phyloP scores from a whole-genome alignment of 2,797 vertebrate species.

The Hapalemur alaotrensis region DNA sequence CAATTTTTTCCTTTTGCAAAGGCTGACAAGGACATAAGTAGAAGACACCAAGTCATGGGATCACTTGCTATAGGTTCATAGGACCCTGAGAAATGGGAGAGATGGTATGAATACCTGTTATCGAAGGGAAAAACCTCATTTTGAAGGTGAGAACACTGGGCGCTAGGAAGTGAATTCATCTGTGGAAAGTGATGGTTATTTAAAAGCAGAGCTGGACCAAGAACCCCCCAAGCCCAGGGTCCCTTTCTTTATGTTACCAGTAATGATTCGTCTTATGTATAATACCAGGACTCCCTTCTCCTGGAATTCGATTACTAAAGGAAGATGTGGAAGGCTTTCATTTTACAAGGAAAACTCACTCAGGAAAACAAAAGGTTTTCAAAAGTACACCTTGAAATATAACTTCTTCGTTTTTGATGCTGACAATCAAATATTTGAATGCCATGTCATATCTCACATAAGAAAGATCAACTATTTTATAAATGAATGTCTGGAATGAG shows the following conservation, averaged over 20 bases:
- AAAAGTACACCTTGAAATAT: not conserved
- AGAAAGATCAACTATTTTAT: not conserved
- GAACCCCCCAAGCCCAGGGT: no score
- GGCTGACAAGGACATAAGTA: no score
- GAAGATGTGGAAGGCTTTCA: not conserved
- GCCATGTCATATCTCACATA: not conserved
- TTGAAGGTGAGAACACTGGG: not conserved
- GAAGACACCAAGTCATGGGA: no score
- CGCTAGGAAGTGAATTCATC: not conserved
- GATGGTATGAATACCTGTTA: no score
- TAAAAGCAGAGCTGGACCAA: not conserved
- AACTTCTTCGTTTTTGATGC: not conserved
- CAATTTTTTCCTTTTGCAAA: not conserved
- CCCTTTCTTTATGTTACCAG: not conserved
- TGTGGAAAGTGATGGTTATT: not conserved
- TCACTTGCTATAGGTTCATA: not conserved
- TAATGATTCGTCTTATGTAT: not conserved
- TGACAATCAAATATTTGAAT: not conserved
- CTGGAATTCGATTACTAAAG: not conserved
- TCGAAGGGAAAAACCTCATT: not conserved
- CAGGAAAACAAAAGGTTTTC: not conserved
- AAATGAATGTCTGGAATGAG: not conserved
- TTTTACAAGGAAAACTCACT: not conserved
- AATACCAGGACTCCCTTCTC: not conserved
- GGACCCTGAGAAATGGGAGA: not conserved